Evolutionary conservation across 2,888 invertebrate species (phyloP).

Genomic region (Hirtodrosophila cameraria): DNA sequence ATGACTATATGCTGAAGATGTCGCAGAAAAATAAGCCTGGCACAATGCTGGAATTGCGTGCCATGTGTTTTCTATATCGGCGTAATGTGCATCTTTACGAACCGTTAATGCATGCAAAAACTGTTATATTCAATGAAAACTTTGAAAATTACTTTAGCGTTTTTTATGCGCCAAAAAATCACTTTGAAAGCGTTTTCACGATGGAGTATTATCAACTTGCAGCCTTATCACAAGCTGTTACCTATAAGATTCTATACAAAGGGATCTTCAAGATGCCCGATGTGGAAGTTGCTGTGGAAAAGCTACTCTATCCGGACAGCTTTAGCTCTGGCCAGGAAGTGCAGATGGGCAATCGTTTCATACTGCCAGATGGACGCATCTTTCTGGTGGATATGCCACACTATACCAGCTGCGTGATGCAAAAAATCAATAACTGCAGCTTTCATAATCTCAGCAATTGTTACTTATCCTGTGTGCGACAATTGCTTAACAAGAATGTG

Average conservation of each 20-base stretch:
- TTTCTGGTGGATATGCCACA: too few species aligned
- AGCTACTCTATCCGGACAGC: conserved; percentile 87
- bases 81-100: conserved; percentile 90
- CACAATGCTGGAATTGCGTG: conserved; percentile 88
- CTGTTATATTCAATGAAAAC: conserved; percentile 76
- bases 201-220: conserved; percentile 89
- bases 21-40: conserved; percentile 89
- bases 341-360: too few species aligned
- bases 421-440: conserved; percentile 70
- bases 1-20: conserved; percentile 88
- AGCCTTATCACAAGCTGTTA: conserved; percentile 93
- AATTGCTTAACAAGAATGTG: conserved; percentile 72
- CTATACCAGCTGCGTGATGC: conserved; percentile 82
- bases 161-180: conserved; percentile 86
- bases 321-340: conserved; percentile 11
- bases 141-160: conserved; percentile 83
- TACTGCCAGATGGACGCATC: conserved; percentile 80
- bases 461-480: conserved; percentile 80
- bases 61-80: conserved; percentile 88
- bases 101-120: conserved; percentile 81
- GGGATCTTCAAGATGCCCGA: conserved; percentile 91
- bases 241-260: conserved; percentile 93
- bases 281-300: conserved; percentile 89
- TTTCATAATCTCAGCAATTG: background rate
- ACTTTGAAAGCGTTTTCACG: conserved; percentile 93